Conservation (phyloP, 2,797 vertebrate species). For the Syngnathus rostellatus region DNA sequence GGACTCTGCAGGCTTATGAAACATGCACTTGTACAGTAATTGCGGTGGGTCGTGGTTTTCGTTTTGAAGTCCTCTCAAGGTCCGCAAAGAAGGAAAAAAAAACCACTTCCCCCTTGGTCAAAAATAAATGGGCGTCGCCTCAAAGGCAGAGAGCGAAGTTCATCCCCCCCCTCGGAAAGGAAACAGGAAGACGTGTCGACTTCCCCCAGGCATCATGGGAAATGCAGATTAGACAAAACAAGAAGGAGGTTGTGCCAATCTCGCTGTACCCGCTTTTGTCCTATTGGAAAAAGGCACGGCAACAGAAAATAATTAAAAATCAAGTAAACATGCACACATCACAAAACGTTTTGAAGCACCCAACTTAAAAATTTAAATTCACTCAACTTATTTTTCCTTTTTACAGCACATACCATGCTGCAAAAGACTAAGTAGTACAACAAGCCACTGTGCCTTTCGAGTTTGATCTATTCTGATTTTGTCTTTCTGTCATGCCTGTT, state of each 20-base stretch:
- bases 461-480: not conserved
- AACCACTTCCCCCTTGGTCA: slow-evolving; percentile 33
- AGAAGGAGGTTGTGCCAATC: slow-evolving; percentile 36
- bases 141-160: slow-evolving; percentile 49
- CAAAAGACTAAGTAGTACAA: no score
- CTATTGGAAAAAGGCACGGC: not conserved
- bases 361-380: no score
- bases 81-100: slow-evolving; percentile 22
- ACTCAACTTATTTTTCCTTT: no score
- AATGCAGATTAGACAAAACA: slow-evolving; percentile 82
- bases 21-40: slow-evolving; percentile 17
- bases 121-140: slow-evolving; percentile 68
- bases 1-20: slow-evolving; percentile 9
- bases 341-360: no score
- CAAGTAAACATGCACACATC: no score
- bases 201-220: slow-evolving; percentile 71
- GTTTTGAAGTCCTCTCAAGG: slow-evolving; percentile 26
- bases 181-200: slow-evolving; percentile 73
- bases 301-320: not conserved
- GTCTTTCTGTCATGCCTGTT: not conserved
- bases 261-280: not conserved
- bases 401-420: no score
- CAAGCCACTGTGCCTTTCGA: no score
- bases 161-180: slow-evolving; percentile 51
- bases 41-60: slow-evolving; percentile 15